Base-by-base conservation (phyloP, 2,113 vertebrate species). In the Tapirus terrestris region DNA sequence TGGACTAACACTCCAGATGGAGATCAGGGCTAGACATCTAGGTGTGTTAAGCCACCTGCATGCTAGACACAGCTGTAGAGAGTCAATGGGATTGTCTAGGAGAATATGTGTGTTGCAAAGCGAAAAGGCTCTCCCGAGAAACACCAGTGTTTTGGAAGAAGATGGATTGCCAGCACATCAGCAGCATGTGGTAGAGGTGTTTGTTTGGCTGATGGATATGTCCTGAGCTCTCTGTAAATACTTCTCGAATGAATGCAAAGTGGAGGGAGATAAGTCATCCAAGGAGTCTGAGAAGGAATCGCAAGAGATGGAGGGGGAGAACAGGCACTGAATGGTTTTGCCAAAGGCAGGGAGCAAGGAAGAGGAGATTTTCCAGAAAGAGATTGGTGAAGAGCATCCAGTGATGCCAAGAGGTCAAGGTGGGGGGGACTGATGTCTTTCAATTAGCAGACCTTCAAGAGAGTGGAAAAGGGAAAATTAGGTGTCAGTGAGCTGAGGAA, bases 341-440 rank as follows among this genome's bases (percentile, higher is more conserved):
- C 27, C n/a, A 75, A 29, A 33, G 36, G 63, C 77, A 16, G 23
- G 72, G 45, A 45, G 11, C 18, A n/a, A 81, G 77, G 29, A n/a
- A 39, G 48, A 65, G 51, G 58, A 45, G 7, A 39, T 93, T 76
- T 76, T 80, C 33, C 60, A 33, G n/a, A 73, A 76, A 48, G 29
- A 80, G 36, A 31, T 2, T 36, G 33, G n/a, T 6, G 45, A 53
- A 29, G 73, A 0, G 25, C 21, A 5, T 72, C 29, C 45, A 3
- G 0, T 56, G 67, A 48, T 53, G 0, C 39, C 45, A 8, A 63
- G n/a, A n/a, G 51, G 13, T 16, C 2, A 61, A 21, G 0, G 21
- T 13, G 18, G 53, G 17, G 29, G 82, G 25, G 11, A 31, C 18
- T 43, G 56, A 31, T 31, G 31, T 31, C 23, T 68, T 68, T 10